Conservation (phyloP, 2,888 invertebrate species). For the Campoplex capitator region DNA sequence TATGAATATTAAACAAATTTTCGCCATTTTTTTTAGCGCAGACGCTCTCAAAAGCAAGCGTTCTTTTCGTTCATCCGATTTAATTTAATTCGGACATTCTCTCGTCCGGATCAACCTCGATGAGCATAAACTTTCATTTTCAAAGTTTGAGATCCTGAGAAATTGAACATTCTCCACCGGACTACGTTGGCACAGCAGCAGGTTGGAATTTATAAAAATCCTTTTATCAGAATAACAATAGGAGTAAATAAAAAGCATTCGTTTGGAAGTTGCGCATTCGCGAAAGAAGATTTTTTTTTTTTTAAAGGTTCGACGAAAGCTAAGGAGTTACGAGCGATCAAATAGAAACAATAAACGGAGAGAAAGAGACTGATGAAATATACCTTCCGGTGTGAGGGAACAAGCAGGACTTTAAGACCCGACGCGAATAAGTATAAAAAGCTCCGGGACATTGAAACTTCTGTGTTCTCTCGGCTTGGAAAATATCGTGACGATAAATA, state of each 20-base stretch:
- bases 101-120: background rate
- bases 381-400: slow-evolving; percentile 37
- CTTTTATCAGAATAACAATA: background rate
- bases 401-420: background rate
- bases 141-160: background rate
- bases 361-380: slow-evolving; percentile 50
- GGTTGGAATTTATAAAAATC: slow-evolving; percentile 20
- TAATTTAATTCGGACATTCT: background rate
- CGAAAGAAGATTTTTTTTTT: slow-evolving; percentile 33
- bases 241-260: background rate
- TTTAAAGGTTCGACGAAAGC: slow-evolving; percentile 20
- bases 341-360: slow-evolving; percentile 45
- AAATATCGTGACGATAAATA: slow-evolving; percentile 66
- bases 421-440: slow-evolving; percentile 11
- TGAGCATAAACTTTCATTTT: slow-evolving; percentile 6
- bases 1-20: background rate
- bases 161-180: background rate
- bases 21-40: background rate
- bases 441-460: slow-evolving; percentile 59
- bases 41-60: no score
- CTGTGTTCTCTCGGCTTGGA: slow-evolving; percentile 66
- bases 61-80: background rate
- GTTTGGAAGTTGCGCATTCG: background rate
- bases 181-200: background rate
- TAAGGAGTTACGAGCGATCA: slow-evolving; percentile 42